Conservation (phyloP, 2,888 invertebrate species). For the Lasioglossum lativentre region DNA sequence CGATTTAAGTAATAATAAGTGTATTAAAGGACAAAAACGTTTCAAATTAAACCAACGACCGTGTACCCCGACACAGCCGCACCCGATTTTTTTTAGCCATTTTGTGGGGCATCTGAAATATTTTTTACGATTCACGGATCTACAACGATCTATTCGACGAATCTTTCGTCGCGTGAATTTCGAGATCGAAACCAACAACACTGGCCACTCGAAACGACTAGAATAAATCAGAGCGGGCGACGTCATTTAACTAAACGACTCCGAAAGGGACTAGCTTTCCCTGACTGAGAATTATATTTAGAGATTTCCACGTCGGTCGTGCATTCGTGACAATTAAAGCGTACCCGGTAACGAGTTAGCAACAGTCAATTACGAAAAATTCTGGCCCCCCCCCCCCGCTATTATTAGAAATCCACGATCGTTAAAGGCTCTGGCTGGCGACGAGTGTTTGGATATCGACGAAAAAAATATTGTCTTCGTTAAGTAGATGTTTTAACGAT, state of each 20-base stretch:
- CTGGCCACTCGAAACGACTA: neutral
- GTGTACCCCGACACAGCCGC: too few species aligned
- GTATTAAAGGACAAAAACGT: too few species aligned
- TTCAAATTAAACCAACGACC: too few species aligned
- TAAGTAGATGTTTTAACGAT: neutral
- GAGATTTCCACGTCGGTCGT: neutral
- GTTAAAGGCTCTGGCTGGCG: slow-evolving; percentile 16
- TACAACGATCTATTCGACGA: neutral
- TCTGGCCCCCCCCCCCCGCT: neutral
- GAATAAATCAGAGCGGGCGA: slow-evolving; percentile 13
- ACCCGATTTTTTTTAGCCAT: too few species aligned
- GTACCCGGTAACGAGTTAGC: slow-evolving; percentile 24
- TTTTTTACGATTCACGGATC: neutral
- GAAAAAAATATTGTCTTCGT: neutral
- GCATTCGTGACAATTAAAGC: slow-evolving; percentile 24
- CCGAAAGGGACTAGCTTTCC: slow-evolving; percentile 5
- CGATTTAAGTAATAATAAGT: too few species aligned
- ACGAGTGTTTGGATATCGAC: neutral
- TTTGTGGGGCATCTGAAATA: neutral
- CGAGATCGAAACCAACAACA: slow-evolving; percentile 9
- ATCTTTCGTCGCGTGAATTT: neutral
- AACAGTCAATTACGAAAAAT: slow-evolving; percentile 41
- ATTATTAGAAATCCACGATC: slow-evolving; percentile 44
- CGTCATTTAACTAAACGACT: slow-evolving; percentile 22
- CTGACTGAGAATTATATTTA: slow-evolving; percentile 31